A percentile compares a stretch with the other conserved stretches of the same genome.
Evolutionary conservation across 2,888 invertebrate genomes (phyloP).

Genomic region (Exocentrus adspersus): DNA sequence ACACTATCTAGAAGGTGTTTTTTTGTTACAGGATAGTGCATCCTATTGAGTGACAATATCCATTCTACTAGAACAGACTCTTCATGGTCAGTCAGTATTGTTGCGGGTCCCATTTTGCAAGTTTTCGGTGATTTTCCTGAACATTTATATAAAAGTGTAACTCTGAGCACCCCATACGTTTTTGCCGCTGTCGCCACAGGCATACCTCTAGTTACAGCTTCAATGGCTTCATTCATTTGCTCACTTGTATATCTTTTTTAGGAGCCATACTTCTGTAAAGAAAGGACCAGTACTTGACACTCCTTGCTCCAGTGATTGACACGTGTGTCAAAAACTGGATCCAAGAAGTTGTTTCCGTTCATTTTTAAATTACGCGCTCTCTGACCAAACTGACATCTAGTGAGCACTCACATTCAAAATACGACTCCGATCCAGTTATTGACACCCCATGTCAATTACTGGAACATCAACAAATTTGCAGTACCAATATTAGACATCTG

Average conservation of each 20-base stretch:
- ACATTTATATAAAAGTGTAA: constrained; percentile 11
- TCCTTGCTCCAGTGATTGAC: not conserved
- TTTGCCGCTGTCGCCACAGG: not conserved
- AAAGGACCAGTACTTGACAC: not conserved
- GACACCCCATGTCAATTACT: too few species aligned
- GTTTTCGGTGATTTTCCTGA: not conserved
- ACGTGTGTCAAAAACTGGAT: too few species aligned
- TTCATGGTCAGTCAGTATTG: not conserved
- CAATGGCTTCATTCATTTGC: constrained; percentile 4
- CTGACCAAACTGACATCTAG: too few species aligned
- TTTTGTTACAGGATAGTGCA: not conserved
- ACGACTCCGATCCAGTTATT: too few species aligned
- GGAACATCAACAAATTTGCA: too few species aligned
- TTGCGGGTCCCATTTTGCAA: constrained; percentile 4
- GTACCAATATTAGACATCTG: too few species aligned
- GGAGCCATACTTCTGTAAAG: not conserved
- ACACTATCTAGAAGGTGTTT: constrained; percentile 4
- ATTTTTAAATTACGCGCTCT: too few species aligned
- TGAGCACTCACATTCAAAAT: too few species aligned
- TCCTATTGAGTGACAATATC: not conserved
- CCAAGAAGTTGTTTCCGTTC: too few species aligned
- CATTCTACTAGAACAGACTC: constrained; percentile 7
- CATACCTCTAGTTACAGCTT: not conserved
- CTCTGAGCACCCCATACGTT: not conserved
- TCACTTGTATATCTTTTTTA: not conserved